phyloP scores from a whole-genome alignment of 1,140 invertebrate species.

The Periplaneta americana region DNA sequence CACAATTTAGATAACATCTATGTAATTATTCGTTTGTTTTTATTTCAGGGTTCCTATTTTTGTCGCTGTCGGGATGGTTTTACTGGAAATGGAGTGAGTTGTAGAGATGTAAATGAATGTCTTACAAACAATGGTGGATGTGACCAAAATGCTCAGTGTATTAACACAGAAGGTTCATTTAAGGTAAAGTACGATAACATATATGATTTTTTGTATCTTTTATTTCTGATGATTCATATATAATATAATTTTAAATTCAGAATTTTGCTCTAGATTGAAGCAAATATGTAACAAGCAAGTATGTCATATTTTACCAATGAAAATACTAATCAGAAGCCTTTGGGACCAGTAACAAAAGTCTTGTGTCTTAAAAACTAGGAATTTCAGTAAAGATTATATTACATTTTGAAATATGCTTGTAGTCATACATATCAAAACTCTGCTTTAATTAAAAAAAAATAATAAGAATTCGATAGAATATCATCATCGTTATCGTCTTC shows the following conservation, averaged over 20 bases:
- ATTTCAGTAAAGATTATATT: too few species aligned
- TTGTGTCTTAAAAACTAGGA: too few species aligned
- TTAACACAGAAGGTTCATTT: conserved; percentile 58
- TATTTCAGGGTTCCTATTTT: conserved; percentile 63
- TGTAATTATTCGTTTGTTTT: neutral
- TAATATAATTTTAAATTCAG: neutral
- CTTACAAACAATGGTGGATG: conserved; percentile 75
- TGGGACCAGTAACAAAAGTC: too few species aligned
- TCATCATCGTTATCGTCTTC: too few species aligned
- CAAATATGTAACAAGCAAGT: too few species aligned
- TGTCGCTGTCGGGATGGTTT: conserved; percentile 82
- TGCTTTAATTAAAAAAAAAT: neutral
- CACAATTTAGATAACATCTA: neutral
- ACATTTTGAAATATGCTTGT: neutral
- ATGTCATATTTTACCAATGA: too few species aligned
- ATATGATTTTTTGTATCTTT: neutral
- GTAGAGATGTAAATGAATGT: conserved; percentile 78
- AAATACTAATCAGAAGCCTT: too few species aligned
- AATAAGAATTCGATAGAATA: neutral
- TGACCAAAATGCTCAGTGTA: conserved; percentile 77
- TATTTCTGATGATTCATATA: neutral
- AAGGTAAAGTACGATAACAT: conserved; percentile 29
- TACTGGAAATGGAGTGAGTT: conserved; percentile 67
- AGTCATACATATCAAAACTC: neutral
- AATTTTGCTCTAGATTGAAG: too few species aligned